These are phyloP conservation scores for Furcifer pardalis DNA, from an alignment of 2,797 vertebrate species.

Conservation along the genomic window DNA sequence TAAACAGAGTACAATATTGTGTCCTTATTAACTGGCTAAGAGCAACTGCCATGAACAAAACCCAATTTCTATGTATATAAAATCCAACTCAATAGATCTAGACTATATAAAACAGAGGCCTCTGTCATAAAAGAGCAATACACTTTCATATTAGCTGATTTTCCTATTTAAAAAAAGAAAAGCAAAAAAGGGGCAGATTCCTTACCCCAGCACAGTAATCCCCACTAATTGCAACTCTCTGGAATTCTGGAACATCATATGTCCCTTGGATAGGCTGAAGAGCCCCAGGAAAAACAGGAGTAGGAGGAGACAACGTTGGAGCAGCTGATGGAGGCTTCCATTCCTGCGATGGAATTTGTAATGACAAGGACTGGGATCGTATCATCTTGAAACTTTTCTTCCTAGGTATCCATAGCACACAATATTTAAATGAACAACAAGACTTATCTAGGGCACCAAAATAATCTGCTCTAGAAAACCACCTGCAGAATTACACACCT, in stretches of 20 bases:
- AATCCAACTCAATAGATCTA: not conserved
- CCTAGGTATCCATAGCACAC: slow-evolving; percentile 74
- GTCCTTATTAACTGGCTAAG: not conserved
- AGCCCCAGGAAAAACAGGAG: slow-evolving; percentile 62
- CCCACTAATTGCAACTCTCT: slow-evolving; percentile 94
- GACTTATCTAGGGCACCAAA: not conserved
- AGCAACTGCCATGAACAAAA: not conserved
- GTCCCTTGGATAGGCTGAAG: slow-evolving; percentile 62
- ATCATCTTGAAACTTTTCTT: slow-evolving; percentile 94
- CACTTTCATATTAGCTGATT: not conserved
- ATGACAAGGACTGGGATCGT: slow-evolving; percentile 89
- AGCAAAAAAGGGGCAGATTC: not conserved
- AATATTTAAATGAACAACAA: slow-evolving; percentile 12
- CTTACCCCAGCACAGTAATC: slow-evolving; percentile 99
- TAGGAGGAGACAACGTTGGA: slow-evolving; percentile 70
- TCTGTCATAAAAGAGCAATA: not conserved
- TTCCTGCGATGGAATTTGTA: slow-evolving; percentile 85
- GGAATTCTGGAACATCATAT: slow-evolving; percentile 85
- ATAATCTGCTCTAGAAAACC: not conserved
- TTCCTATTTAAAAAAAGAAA: not conserved
- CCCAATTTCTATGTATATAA: not conserved
- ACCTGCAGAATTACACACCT: not conserved
- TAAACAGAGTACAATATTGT: slow-evolving; percentile 1
- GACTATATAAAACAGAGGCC: not conserved
- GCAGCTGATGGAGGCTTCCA: slow-evolving; percentile 70